These are phyloP conservation scores for Trematomus loennbergii DNA, from an alignment of 2,113 vertebrate genomes.

Conservation along the genomic window DNA sequence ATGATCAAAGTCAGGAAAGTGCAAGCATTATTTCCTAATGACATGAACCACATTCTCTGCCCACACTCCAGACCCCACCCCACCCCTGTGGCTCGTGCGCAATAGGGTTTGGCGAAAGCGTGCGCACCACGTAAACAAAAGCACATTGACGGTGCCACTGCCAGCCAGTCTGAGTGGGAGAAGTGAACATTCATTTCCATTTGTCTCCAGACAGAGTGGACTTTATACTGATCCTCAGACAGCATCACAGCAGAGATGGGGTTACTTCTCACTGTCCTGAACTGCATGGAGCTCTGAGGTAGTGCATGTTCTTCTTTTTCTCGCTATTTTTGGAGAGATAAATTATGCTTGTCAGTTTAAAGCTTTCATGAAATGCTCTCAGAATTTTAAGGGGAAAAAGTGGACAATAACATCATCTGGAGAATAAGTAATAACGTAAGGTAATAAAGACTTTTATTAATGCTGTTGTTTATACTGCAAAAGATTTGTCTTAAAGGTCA, in stretches of 20 bases:
- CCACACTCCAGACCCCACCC: slow-evolving; percentile 15
- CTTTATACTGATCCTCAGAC: neutral
- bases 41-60: slow-evolving; percentile 16
- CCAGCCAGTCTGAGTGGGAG: slow-evolving; percentile 58
- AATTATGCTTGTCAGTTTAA: neutral
- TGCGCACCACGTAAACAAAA: slow-evolving; percentile 81
- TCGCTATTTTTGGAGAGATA: neutral
- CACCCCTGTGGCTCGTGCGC: slow-evolving; percentile 58
- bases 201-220: slow-evolving; percentile 25
- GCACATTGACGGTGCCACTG: slow-evolving; percentile 76
- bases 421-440: slow-evolving; percentile 15
- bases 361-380: neutral
- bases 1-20: slow-evolving; percentile 24
- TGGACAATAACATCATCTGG: neutral
- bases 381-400: neutral
- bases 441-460: slow-evolving; percentile 13
- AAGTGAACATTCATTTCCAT: slow-evolving; percentile 39
- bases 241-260: slow-evolving; percentile 17
- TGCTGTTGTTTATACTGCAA: neutral
- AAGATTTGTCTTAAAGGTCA: neutral
- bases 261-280: neutral
- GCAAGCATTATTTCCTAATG: slow-evolving; percentile 26
- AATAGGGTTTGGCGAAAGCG: slow-evolving; percentile 69
- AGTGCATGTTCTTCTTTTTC: neutral
- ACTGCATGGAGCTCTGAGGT: slow-evolving; percentile 44